Conservation (phyloP, 2,797 vertebrate species). For the Pelobates cultripes region DNA sequence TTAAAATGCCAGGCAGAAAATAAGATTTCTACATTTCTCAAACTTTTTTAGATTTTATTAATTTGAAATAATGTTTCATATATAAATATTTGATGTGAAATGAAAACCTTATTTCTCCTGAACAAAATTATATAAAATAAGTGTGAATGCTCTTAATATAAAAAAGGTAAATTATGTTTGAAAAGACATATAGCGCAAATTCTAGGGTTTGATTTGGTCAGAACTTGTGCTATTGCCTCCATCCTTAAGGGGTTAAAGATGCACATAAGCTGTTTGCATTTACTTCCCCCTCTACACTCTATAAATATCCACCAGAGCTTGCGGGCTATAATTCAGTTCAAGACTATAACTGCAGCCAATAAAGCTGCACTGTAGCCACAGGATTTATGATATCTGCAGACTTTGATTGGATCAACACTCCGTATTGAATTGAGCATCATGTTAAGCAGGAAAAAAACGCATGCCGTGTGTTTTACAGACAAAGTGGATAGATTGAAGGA, state of each 20-base stretch:
- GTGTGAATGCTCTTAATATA: no score
- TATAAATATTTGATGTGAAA: no score
- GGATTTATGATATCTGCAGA: conserved; percentile 52
- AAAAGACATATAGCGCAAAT: no score
- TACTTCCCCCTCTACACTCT: conserved; percentile 39
- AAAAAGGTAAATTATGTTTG: no score
- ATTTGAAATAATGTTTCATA: not conserved
- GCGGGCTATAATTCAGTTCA: conserved; percentile 46
- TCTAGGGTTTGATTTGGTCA: no score
- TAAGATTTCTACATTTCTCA: no score
- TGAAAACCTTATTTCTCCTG: no score
- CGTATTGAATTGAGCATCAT: conserved; percentile 41
- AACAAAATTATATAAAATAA: no score
- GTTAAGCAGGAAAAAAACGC: conserved; percentile 19
- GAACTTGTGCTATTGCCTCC: no score
- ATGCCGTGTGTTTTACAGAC: not conserved
- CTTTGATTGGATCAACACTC: conserved; percentile 44
- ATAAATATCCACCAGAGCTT: conserved; percentile 49
- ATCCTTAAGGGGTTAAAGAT: not conserved
- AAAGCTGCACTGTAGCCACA: conserved; percentile 37
- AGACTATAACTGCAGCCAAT: conserved; percentile 36
- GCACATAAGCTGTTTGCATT: conserved; percentile 21
- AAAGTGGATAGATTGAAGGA: conserved; percentile 5
- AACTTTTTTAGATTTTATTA: no score
- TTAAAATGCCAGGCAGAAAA: no score